Conservation (phyloP, 2,888 invertebrate genomes). For the Tuberolachnus salignus region DNA sequence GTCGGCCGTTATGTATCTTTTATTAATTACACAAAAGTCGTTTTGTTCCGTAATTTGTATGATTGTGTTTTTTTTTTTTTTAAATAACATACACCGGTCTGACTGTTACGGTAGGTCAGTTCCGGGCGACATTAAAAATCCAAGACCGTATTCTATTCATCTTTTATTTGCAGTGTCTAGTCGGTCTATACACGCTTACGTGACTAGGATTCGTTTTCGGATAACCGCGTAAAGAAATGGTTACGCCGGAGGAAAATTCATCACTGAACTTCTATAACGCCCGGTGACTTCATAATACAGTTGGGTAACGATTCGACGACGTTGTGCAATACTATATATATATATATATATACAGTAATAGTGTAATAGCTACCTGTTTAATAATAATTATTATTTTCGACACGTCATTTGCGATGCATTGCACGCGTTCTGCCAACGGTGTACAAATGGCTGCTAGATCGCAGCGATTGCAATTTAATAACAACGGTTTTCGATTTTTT, state of each 20-base stretch:
- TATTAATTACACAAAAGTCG: no score
- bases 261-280: neutral
- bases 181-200: slow-evolving; percentile 12
- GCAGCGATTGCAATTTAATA: no score
- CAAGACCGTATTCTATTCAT: slow-evolving; percentile 3
- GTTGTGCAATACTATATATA: slow-evolving; percentile 9
- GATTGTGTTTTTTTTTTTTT: no score
- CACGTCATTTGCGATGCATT: no score
- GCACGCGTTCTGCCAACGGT: no score
- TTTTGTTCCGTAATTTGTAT: neutral
- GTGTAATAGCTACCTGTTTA: neutral
- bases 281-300: slow-evolving; percentile 26
- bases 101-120: neutral
- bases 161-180: slow-evolving; percentile 21
- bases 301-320: neutral
- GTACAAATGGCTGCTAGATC: no score
- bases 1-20: no score
- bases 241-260: neutral
- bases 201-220: slow-evolving; percentile 38
- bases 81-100: slow-evolving; percentile 21
- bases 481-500: no score
- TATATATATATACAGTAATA: neutral
- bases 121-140: slow-evolving; percentile 15
- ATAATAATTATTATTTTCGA: no score
- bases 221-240: slow-evolving; percentile 4